Base-by-base conservation (phyloP, 1,140 invertebrate genomes). In the Drosophila repletoides region DNA sequence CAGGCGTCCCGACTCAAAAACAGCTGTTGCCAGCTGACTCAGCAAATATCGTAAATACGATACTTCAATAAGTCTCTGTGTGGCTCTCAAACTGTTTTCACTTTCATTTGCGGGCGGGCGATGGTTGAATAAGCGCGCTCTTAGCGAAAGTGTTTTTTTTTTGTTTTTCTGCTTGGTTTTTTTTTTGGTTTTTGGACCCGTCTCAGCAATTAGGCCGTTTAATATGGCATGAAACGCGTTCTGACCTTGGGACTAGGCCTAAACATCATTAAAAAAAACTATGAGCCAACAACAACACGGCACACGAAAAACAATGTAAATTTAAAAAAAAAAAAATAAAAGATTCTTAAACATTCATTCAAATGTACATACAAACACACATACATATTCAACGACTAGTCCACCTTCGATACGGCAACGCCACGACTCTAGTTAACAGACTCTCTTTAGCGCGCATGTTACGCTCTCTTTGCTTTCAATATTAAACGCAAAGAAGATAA, bases 61-160 rank as follows among this genome's bases (percentile, higher is more conserved):
- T n/a, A n/a, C n/a, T n/a, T n/a, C n/a, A n/a, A n/a, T n/a, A n/a
- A 31, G 51, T 73, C 41, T 70, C 73, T 73, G 63, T 77, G 79
- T 51, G 38, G 76, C 40, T 61, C 69, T 73, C 67, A 45, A 71
- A 67, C 70, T 71, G 26, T 67, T 83, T 83, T 83, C 79, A 83
- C 79, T 83, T 84, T 83, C 79, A 24, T 84, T 83, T 28, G 53
- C 10, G 43, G 34, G 53, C 10, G 43, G 34, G 33, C 31, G 59
- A 68, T 71, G 80, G 74, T 64, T 71, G 58, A 83, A 77, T 63
- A 38, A 66, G 6, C 52, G 49, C 63, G 31, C 10, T 14, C 1
- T 66, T 40, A 51, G 77, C 55, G 73, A 84, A 84, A 83, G 79
- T 84, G 68, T 83, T 76, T 80, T 49, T 53, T 9, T 55, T 46